A percentile compares a stretch with the other conserved stretches of the same genome.
Evolutionary conservation across 2,113 vertebrate species (phyloP).

Genomic region (Rhabdornis inornatus): DNA sequence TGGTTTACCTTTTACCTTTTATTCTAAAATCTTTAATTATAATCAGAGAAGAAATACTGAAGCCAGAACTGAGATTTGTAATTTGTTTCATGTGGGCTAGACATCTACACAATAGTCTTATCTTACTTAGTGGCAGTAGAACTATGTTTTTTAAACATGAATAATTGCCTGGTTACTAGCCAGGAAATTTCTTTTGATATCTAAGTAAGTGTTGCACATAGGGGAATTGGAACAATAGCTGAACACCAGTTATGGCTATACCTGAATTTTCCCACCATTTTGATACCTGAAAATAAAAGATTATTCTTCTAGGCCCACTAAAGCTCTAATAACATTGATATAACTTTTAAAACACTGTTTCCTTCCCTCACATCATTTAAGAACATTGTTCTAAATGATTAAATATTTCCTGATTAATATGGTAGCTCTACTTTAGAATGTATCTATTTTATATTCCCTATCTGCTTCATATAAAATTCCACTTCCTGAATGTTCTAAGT

Average conservation of each 20-base stretch:
- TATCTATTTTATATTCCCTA: neutral
- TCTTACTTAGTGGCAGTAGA: neutral
- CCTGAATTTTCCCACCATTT: conserved; percentile 30
- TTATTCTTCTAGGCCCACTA: neutral
- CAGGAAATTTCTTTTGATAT: conserved; percentile 2
- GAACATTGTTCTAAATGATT: neutral
- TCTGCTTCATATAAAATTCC: neutral
- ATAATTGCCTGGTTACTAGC: neutral
- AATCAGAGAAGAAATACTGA: neutral
- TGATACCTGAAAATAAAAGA: neutral
- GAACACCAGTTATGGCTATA: neutral
- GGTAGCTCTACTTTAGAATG: neutral
- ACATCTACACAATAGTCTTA: neutral
- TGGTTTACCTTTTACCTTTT: neutral
- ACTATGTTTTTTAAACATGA: neutral
- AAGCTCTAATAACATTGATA: neutral
- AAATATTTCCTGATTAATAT: neutral
- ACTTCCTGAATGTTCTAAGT: neutral
- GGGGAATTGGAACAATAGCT: neutral
- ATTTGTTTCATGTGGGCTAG: neutral
- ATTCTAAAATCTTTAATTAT: conserved; percentile 6
- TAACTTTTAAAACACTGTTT: neutral
- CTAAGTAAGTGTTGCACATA: neutral
- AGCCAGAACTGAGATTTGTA: neutral
- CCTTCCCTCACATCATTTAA: neutral